Evolutionary conservation across 2,888 invertebrate genomes (phyloP), one percentile per base, ranked within the genome.

Genomic region (Mechanitis mazaeus): DNA sequence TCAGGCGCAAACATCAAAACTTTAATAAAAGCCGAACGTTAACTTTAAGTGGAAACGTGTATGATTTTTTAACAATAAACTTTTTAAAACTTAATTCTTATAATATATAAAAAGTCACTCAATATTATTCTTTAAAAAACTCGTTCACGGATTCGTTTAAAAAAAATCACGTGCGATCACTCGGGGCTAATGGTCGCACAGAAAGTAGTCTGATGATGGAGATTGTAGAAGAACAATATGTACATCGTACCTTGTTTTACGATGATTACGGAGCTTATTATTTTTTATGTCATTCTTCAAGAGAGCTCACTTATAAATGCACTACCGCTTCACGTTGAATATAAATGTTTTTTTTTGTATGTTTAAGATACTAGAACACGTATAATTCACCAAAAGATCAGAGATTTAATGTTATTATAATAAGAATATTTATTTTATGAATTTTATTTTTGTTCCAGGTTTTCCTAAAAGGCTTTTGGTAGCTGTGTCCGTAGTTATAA

Each of bases 401-500:
- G 7, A 50, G 53, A 45, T 54, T 12, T 38, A 11, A 33, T n/a
- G 33, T 56, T 35, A 38, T 46, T 58, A 54, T 28, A 28, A 9
- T 35, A 33, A 45, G 33, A 60, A 38, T 35, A 45, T 45, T 53
- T 54, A 31, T 3, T n/a, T 54, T 20, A 50, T 53, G 28, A 46
- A 38, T 28, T 31, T 47, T 47, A 55, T 71, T 71, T 63, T 88
- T 86, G 78, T 85, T 86, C 1, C 87, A 90, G 90, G 84, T 88
- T 88, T 88, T 85, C 80, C 86, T 79, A 90, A 87, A 85, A 89
- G 84, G 88, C 88, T 89, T 79, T 84, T 89, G 82, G 83, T 88
- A 83, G 89, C 87, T 85, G 78, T 83, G 80, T 81, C 85, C 69
- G 70, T 90, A 78, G 74, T 87, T 74, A 76, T 85, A 69, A 78